These are phyloP conservation scores for Trichomalopsis sarcophagae DNA, from an alignment of 1,140 invertebrate genomes.

Conservation along the genomic window DNA sequence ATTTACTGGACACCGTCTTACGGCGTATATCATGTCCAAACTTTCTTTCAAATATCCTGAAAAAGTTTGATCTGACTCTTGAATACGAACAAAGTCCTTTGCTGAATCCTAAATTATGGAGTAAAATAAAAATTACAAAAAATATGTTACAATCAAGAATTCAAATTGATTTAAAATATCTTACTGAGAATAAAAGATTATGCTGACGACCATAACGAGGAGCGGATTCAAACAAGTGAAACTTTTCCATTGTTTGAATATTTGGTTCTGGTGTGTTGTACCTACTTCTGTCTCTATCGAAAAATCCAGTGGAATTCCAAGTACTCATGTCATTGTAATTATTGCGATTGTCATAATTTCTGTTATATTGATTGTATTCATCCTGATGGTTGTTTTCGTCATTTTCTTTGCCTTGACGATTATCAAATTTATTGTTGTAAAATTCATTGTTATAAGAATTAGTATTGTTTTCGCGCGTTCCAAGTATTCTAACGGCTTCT, in stretches of 20 bases:
- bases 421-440: conserved; percentile 57
- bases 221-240: conserved; percentile 83
- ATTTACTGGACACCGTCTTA: conserved; percentile 87
- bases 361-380: conserved; percentile 49
- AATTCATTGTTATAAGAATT: conserved; percentile 44
- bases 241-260: conserved; percentile 75
- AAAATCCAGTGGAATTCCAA: conserved; percentile 50
- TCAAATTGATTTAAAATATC: conserved; percentile 21
- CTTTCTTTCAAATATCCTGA: conserved; percentile 78
- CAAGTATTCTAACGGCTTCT: conserved; percentile 75
- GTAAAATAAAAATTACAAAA: conserved; percentile 1
- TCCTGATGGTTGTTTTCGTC: conserved; percentile 52
- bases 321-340: conserved; percentile 50
- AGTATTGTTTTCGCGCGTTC: conserved; percentile 51
- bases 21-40: conserved; percentile 81
- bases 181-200: conserved; percentile 83
- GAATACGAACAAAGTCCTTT: conserved; percentile 77
- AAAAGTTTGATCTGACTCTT: conserved; percentile 79
- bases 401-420: conserved; percentile 47
- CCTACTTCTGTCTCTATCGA: conserved; percentile 28
- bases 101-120: conserved; percentile 80
- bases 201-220: conserved; percentile 80
- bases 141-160: not conserved
- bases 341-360: conserved; percentile 57
- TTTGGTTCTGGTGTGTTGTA: conserved; percentile 50